Evolutionary conservation across 2,888 invertebrate genomes (phyloP).

Genomic region (Eulithis testata): DNA sequence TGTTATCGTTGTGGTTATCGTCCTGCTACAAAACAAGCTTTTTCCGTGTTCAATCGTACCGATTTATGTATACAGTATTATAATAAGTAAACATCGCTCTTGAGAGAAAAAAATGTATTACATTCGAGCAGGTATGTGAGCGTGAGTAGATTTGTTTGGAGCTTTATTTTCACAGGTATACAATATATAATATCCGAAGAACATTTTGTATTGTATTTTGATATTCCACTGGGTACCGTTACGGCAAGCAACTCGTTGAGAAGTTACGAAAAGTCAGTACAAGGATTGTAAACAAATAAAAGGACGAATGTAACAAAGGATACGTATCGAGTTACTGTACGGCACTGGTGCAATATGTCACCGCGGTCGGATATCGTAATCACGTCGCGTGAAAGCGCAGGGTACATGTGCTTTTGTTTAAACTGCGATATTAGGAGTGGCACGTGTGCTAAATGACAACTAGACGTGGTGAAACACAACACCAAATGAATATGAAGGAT

Average conservation of each 20-base stretch:
- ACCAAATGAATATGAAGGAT: slow-evolving; percentile 51
- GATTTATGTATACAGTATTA: background rate
- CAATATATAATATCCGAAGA: background rate
- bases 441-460: slow-evolving; percentile 78
- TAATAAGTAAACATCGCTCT: background rate
- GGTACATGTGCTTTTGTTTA: slow-evolving; percentile 74
- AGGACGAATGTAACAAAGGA: slow-evolving; percentile 52
- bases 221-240: background rate
- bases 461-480: slow-evolving; percentile 70
- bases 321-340: slow-evolving; percentile 43
- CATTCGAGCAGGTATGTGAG: background rate
- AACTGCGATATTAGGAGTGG: slow-evolving; percentile 59
- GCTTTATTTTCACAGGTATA: background rate
- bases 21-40: slow-evolving; percentile 13
- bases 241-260: slow-evolving; percentile 2
- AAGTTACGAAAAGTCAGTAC: slow-evolving; percentile 4
- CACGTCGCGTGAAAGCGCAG: slow-evolving; percentile 74
- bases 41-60: slow-evolving; percentile 9
- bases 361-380: slow-evolving; percentile 67
- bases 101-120: background rate
- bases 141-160: background rate
- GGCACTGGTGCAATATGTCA: slow-evolving; percentile 66
- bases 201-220: background rate
- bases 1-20: slow-evolving; percentile 26
- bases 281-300: slow-evolving; percentile 27